These are phyloP conservation scores for Tiliacea citrago DNA, from an alignment of 2,888 invertebrate species.

Conservation along the genomic window DNA sequence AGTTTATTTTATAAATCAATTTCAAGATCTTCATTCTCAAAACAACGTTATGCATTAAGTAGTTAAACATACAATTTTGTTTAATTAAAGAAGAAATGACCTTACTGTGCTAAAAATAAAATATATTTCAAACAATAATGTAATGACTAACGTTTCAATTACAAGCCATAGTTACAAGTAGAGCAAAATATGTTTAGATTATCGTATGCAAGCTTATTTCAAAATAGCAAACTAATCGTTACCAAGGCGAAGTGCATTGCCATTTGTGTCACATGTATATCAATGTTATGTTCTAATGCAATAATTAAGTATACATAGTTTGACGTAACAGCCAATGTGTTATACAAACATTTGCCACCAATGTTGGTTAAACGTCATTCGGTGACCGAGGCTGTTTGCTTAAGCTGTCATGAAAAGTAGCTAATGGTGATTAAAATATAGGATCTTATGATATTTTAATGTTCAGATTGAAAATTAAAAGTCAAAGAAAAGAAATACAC, in stretches of 20 bases:
- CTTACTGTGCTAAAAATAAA: background rate
- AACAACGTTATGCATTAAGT: background rate
- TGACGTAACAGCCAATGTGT: slow-evolving; percentile 25
- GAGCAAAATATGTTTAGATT: slow-evolving; percentile 7
- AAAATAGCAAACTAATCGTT: slow-evolving; percentile 15
- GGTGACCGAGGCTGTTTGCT: slow-evolving; percentile 19
- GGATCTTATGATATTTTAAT: background rate
- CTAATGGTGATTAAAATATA: slow-evolving; percentile 10
- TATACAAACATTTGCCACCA: slow-evolving; percentile 28
- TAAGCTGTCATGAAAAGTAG: slow-evolving; percentile 5
- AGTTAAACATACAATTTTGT: background rate
- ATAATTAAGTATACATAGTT: slow-evolving; percentile 4
- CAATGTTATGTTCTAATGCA: background rate
- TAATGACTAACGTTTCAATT: background rate
- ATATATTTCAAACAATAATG: background rate
- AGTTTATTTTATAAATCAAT: background rate
- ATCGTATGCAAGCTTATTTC: background rate
- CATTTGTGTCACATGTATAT: slow-evolving; percentile 11
- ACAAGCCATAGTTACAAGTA: background rate
- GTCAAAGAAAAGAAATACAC: background rate
- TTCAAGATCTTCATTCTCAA: background rate
- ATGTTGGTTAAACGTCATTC: background rate
- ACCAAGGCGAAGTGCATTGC: slow-evolving; percentile 42
- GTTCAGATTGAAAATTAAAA: background rate
- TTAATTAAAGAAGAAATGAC: background rate